A percentile compares a stretch with the other conserved stretches of the same genome.
phyloP scores from a whole-genome alignment of 1,140 invertebrate species.

The Saccostrea glomerata region DNA sequence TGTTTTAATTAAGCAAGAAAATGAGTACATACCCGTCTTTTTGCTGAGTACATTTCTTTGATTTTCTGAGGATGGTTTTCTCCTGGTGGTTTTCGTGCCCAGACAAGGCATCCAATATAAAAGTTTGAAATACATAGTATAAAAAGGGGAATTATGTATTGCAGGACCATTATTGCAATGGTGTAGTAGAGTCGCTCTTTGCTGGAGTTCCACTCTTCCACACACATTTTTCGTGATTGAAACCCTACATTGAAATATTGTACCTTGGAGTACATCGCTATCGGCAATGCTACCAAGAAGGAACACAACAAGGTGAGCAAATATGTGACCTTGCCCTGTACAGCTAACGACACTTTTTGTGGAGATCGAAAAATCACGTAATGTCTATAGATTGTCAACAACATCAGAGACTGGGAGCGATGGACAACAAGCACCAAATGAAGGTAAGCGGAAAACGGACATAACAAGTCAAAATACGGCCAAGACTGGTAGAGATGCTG shows the following conservation, averaged over 20 bases:
- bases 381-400: slow-evolving; percentile 42
- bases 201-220: slow-evolving; percentile 35
- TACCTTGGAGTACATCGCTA: slow-evolving; percentile 41
- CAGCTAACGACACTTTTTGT: slow-evolving; percentile 29
- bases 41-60: not conserved
- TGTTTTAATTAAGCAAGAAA: too few species aligned
- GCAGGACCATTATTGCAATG: slow-evolving; percentile 45
- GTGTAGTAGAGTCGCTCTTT: slow-evolving; percentile 37
- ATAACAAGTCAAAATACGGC: slow-evolving; percentile 36
- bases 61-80: slow-evolving; percentile 34
- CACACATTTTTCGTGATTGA: slow-evolving; percentile 39
- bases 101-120: slow-evolving; percentile 48
- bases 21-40: slow-evolving; percentile 1
- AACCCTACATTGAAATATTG: slow-evolving; percentile 29
- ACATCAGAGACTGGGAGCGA: slow-evolving; percentile 27
- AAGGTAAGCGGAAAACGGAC: slow-evolving; percentile 44
- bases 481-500: slow-evolving; percentile 45
- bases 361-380: slow-evolving; percentile 43
- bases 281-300: slow-evolving; percentile 14
- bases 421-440: slow-evolving; percentile 44
- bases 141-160: slow-evolving; percentile 44
- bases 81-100: slow-evolving; percentile 39
- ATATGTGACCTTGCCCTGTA: slow-evolving; percentile 35
- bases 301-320: slow-evolving; percentile 16
- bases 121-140: slow-evolving; percentile 41